Base-by-base conservation (phyloP, 2,888 invertebrate species). In the Catonia carolina region DNA sequence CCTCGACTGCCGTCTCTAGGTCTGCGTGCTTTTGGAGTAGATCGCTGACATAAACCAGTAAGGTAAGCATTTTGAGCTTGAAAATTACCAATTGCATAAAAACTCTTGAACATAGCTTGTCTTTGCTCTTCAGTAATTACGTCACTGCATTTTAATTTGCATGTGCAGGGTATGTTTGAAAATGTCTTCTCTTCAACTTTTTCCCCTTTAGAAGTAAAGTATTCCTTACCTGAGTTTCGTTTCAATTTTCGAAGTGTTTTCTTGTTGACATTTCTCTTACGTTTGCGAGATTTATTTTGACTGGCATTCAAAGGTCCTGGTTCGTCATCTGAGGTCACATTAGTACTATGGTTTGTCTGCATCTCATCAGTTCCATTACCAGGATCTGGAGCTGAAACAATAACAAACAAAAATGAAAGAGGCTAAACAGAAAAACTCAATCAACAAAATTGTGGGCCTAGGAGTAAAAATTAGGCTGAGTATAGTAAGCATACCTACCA, bases 241-340 rank as follows among this genome's bases (percentile, higher is more conserved):
- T 18, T 42, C 42, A 42, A 42, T 18, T 42, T 42, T 12, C 42
- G 42, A 17, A 17, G 42, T 42, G 42, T 42, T 42, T 42, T 42
- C 42, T 42, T 42, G 20, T 42, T 42, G 14, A 42, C 17, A 15
- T 42, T 15, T 42, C 14, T 42, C 42, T 42, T 42, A 18, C 42
- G 42, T 42, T 42, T 42, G 17, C 42, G 42, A 42, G 42, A 42
- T 42, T 42, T 42, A 42, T 42, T 42, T 42, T 42, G 17, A 42
- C 18, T n/a, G 42, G 20, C 20, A 6, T 42, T 42, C 42, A 42
- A 42, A 42, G 42, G 42, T 42, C 12, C 17, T 15, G 15, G 17
- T 17, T 42, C 42, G 18, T 42, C 42, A 4, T 18, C 15, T 17
- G 42, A 17, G 18, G 15, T 18, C 15, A 17, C 42, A 42, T 15